These are phyloP conservation scores for Tinamus major DNA, from an alignment of 2,797 vertebrate species.

Conservation along the genomic window DNA sequence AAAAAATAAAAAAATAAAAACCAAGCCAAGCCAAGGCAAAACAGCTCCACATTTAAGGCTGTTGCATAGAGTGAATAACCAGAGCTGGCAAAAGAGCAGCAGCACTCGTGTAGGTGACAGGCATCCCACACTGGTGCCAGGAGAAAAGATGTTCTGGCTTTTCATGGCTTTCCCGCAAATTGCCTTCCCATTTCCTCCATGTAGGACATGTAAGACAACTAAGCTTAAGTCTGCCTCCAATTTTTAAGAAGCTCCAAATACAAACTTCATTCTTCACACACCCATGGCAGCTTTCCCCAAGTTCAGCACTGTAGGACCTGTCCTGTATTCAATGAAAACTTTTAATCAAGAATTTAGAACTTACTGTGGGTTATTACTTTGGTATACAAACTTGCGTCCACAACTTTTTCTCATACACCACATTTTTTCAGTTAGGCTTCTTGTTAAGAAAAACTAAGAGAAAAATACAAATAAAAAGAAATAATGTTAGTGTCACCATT, in stretches of 20 bases:
- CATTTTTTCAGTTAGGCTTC: not conserved
- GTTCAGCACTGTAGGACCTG: too few relatives aligned
- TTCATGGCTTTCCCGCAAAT: not conserved
- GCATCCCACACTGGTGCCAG: fast-evolving
- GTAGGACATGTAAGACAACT: not conserved
- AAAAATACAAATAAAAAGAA: not conserved
- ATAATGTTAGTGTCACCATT: not conserved
- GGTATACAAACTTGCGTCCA: too few relatives aligned
- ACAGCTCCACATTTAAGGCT: too few relatives aligned
- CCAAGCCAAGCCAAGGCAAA: too few relatives aligned
- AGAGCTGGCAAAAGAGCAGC: too few relatives aligned
- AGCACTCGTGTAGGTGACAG: not conserved
- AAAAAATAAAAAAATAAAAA: not conserved
- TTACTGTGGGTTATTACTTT: fast-evolving
- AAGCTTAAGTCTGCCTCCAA: not conserved
- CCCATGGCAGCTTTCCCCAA: not conserved
- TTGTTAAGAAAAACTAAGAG: not conserved
- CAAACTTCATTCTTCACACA: not conserved
- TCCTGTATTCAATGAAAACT: too few relatives aligned
- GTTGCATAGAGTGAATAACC: too few relatives aligned
- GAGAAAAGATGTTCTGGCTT: fast-evolving
- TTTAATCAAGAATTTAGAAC: too few relatives aligned
- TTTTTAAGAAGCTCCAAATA: not conserved
- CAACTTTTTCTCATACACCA: not conserved
- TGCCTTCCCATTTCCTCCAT: too few relatives aligned